phyloP scores from a whole-genome alignment of 2,888 invertebrate genomes.

The Hirtodrosophila trivittata region DNA sequence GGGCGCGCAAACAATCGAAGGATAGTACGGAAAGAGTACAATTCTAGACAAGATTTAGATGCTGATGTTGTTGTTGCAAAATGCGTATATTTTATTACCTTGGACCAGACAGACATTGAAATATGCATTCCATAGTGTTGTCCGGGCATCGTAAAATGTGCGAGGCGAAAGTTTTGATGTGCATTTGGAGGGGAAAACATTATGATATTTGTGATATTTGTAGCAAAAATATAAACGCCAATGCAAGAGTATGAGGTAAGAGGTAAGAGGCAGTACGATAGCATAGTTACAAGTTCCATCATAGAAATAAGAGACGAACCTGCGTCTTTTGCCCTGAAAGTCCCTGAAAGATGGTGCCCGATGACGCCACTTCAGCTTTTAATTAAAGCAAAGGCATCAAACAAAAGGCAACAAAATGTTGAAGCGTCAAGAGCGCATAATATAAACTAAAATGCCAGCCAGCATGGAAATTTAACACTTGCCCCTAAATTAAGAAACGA shows the following conservation, averaged over 20 bases:
- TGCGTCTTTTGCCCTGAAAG: neutral
- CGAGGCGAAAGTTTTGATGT: slow-evolving; percentile 60
- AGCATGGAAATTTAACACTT: slow-evolving; percentile 78
- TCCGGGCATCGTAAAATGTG: slow-evolving; percentile 63
- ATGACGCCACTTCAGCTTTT: slow-evolving; percentile 73
- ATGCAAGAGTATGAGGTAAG: slow-evolving; percentile 15
- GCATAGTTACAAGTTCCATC: neutral
- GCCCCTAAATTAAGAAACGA: slow-evolving; percentile 66
- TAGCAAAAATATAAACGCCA: slow-evolving; percentile 41
- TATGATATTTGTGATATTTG: slow-evolving; percentile 53
- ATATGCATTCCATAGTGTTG: slow-evolving; percentile 71
- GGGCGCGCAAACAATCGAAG: slow-evolving; percentile 70
- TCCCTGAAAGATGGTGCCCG: slow-evolving; percentile 7
- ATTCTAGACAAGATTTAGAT: slow-evolving; percentile 73
- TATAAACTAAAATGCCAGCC: slow-evolving; percentile 71
- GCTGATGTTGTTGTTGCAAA: slow-evolving; percentile 57
- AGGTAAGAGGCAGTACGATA: no score
- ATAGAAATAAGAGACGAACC: slow-evolving; percentile 21
- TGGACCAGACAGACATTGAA: slow-evolving; percentile 64
- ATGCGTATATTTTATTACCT: slow-evolving; percentile 74
- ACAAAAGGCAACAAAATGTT: slow-evolving; percentile 72
- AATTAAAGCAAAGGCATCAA: slow-evolving; percentile 69
- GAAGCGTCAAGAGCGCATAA: slow-evolving; percentile 42
- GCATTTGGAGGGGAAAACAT: slow-evolving; percentile 36
- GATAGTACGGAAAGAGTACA: slow-evolving; percentile 47